Percentiles rank a stretch among this genome's conserved stretches.
These are phyloP conservation scores for Strigops habroptila DNA, from an alignment of 2,113 vertebrate genomes.

Conservation along the genomic window DNA sequence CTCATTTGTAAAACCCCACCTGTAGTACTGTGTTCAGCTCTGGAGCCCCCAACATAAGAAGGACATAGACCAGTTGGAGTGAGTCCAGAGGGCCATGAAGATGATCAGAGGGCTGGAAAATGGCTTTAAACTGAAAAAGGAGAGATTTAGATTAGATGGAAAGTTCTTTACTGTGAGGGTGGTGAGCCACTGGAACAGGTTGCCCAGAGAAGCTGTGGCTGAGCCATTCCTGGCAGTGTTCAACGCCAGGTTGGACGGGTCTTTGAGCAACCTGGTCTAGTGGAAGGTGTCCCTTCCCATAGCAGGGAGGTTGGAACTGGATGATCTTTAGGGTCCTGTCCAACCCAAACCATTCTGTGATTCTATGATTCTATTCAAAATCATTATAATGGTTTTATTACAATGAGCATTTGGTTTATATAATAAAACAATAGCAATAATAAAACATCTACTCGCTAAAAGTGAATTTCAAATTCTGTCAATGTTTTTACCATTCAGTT, in stretches of 20 bases:
- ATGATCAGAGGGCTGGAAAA: not conserved
- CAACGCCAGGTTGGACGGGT: not conserved
- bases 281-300: not conserved
- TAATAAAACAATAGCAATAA: not conserved
- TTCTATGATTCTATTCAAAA: not conserved
- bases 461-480: not conserved
- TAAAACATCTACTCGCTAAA: not conserved
- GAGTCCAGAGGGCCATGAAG: not conserved
- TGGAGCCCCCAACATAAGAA: not conserved
- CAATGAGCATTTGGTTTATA: not conserved
- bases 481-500: not conserved
- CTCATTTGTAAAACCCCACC: not conserved
- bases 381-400: not conserved
- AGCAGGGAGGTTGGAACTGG: not conserved
- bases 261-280: not conserved
- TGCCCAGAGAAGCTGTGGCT: not conserved
- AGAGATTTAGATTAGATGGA: not conserved
- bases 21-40: not conserved
- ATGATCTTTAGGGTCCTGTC: too few species aligned
- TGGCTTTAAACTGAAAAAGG: not conserved
- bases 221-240: not conserved
- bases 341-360: not conserved
- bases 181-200: not conserved
- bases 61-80: not conserved
- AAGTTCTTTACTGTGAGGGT: not conserved